A percentile compares a stretch with the other conserved stretches of the same genome.
These are phyloP conservation scores for Plestiodon gilberti DNA, from an alignment of 2,113 vertebrate species.

Conservation along the genomic window DNA sequence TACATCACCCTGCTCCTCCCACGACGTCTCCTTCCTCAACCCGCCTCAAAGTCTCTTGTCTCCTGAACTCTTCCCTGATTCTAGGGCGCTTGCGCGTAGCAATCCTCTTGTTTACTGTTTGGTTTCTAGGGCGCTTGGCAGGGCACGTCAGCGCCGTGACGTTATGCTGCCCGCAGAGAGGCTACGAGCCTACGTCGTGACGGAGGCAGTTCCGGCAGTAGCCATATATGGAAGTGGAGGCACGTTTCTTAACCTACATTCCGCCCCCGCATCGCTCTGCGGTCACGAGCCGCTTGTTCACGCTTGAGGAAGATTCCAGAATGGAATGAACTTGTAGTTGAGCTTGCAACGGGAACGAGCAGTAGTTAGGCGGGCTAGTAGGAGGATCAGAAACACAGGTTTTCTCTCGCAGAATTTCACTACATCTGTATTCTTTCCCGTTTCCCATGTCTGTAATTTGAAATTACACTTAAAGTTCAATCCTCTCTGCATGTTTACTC, in stretches of 20 bases:
- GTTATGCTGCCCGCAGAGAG: slow-evolving; percentile 57
- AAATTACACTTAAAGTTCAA: neutral
- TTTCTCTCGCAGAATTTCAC: no score
- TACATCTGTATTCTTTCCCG: neutral
- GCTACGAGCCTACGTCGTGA: slow-evolving; percentile 73
- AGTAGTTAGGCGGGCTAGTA: neutral
- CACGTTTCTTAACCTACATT: neutral
- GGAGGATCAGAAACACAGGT: no score
- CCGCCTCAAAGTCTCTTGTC: neutral
- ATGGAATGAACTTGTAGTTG: neutral
- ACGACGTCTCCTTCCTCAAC: no score
- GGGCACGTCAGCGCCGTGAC: slow-evolving; percentile 65
- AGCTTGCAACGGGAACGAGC: neutral
- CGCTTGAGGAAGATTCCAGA: slow-evolving; percentile 27
- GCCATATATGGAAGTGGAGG: slow-evolving; percentile 66
- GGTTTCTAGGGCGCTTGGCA: slow-evolving; percentile 74
- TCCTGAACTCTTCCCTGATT: neutral
- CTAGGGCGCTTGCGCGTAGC: neutral
- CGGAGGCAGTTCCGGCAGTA: slow-evolving; percentile 71
- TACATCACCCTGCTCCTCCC: neutral
- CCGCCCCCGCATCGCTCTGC: accelerated
- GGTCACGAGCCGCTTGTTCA: neutral
- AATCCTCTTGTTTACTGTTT: slow-evolving; percentile 75
- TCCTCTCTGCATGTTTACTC: no score
- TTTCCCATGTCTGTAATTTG: neutral